These are phyloP conservation scores for Sogatella furcifera DNA, from an alignment of 1,140 invertebrate genomes.

Conservation along the genomic window DNA sequence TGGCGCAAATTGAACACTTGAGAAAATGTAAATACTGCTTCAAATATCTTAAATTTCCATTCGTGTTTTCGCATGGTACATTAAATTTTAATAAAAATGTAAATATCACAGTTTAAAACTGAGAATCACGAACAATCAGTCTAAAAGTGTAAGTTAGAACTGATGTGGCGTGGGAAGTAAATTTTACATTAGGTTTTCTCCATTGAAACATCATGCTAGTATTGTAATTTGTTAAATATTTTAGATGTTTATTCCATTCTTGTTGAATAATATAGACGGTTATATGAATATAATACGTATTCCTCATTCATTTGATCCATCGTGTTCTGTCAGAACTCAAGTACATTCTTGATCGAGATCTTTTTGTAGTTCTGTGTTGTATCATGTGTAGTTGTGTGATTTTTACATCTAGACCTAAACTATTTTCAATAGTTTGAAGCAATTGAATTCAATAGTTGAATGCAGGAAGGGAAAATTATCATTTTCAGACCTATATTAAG, in stretches of 20 bases:
- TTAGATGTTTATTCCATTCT: conserved; percentile 4
- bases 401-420: too few relatives aligned
- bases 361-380: too few relatives aligned
- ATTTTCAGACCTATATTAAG: too few relatives aligned
- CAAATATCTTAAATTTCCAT: too few relatives aligned
- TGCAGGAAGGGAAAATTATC: too few relatives aligned
- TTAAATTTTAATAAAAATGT: neutral
- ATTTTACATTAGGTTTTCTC: neutral
- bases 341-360: too few relatives aligned
- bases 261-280: neutral
- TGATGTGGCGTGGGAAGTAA: neutral
- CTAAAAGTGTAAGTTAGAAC: neutral
- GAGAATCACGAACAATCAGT: neutral
- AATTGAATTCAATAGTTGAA: too few relatives aligned
- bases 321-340: too few relatives aligned
- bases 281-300: neutral
- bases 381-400: too few relatives aligned
- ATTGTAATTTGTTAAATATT: neutral
- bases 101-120: neutral
- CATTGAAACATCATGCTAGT: neutral
- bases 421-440: too few relatives aligned
- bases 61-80: neutral
- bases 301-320: neutral
- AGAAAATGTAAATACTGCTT: too few relatives aligned
- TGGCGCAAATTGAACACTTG: too few relatives aligned